Conservation (phyloP, 2,113 vertebrate species). For the Noctilio leporinus region DNA sequence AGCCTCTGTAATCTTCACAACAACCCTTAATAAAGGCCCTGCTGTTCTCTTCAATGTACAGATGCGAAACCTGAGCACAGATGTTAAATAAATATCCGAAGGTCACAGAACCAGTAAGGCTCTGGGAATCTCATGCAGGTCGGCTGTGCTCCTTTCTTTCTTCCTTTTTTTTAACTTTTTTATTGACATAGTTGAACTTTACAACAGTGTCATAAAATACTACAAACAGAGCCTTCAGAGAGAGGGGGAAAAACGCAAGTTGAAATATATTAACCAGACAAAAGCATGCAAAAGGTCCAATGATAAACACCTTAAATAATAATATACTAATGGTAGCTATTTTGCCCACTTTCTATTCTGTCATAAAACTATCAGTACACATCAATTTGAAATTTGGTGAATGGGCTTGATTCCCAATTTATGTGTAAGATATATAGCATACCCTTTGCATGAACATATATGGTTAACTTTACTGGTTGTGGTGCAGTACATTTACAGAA, state of each 20-base stretch:
- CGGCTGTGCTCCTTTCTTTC: not conserved
- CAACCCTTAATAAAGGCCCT: not conserved
- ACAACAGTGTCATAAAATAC: slow-evolving; percentile 66
- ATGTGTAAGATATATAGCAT: not conserved
- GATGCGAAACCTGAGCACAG: not conserved
- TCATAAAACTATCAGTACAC: slow-evolving; percentile 11
- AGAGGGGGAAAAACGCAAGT: slow-evolving; percentile 43
- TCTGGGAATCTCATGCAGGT: rapidly evolving
- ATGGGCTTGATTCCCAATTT: slow-evolving; percentile 7
- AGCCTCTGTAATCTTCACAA: not conserved
- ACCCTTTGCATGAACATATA: not conserved
- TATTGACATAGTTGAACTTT: slow-evolving; percentile 72
- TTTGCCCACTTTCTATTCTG: not conserved
- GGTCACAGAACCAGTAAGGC: not conserved
- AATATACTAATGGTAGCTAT: slow-evolving; percentile 36
- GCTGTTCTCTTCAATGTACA: not conserved
- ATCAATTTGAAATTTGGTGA: slow-evolving; percentile 43
- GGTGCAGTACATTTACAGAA: not conserved
- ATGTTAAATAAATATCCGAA: not conserved
- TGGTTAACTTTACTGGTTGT: not conserved
- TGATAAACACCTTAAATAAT: slow-evolving; percentile 55
- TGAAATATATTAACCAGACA: slow-evolving; percentile 71
- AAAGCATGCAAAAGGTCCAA: slow-evolving; percentile 74
- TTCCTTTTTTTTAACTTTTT: slow-evolving; percentile 55
- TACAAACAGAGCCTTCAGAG: slow-evolving; percentile 50